Conservation (phyloP, 1,140 invertebrate species). For the Formica exsecta region DNA sequence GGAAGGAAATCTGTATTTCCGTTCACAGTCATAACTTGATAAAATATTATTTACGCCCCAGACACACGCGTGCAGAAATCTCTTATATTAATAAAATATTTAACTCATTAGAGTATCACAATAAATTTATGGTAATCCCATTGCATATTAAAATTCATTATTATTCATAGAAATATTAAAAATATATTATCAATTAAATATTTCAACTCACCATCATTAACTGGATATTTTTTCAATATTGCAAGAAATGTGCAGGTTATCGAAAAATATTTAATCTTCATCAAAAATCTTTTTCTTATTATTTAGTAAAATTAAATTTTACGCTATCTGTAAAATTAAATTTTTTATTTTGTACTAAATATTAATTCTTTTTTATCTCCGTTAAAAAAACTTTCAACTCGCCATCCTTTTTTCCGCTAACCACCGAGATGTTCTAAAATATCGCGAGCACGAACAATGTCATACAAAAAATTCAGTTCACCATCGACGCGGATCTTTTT, state of each 20-base stretch:
- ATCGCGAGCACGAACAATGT: conserved; percentile 11
- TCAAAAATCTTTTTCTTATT: not conserved
- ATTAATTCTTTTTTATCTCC: too few species aligned
- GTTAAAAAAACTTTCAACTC: not conserved
- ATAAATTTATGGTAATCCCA: not conserved
- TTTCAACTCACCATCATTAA: not conserved
- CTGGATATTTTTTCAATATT: not conserved
- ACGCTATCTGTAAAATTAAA: not conserved
- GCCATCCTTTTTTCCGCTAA: conserved; percentile 21
- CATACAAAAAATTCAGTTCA: conserved; percentile 40
- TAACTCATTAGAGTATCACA: not conserved
- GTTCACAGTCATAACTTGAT: too few species aligned
- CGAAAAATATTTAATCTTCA: not conserved
- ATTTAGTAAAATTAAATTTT: too few species aligned
- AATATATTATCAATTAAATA: not conserved
- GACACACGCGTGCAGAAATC: not conserved
- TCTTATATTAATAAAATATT: conserved; percentile 20
- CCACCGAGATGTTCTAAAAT: conserved; percentile 26
- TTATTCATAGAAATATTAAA: not conserved
- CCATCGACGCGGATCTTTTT: conserved; percentile 73
- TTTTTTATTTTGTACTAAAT: not conserved
- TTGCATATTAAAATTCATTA: not conserved
- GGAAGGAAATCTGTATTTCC: not conserved
- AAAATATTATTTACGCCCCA: not conserved
- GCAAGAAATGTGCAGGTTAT: not conserved